Conservation (phyloP, 2,113 vertebrate species). For the Halcyon malimbica region DNA sequence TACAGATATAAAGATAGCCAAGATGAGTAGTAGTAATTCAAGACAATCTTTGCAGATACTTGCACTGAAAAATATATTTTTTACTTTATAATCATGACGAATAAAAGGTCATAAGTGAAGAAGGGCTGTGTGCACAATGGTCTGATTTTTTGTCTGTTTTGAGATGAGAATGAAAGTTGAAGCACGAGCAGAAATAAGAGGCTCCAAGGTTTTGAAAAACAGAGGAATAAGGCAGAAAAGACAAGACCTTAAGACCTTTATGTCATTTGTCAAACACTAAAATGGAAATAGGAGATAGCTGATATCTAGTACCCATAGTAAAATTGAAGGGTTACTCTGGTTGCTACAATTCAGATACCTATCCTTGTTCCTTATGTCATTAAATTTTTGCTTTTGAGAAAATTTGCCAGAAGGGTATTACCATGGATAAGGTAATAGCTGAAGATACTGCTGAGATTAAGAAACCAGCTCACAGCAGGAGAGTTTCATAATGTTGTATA, state of each 20-base stretch:
- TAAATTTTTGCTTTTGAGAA: constrained; percentile 40
- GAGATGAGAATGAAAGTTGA: background rate
- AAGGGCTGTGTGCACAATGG: background rate
- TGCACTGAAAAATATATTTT: background rate
- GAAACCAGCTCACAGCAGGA: constrained; percentile 7
- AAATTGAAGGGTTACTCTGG: constrained; percentile 24
- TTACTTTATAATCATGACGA: background rate
- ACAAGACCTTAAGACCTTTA: background rate
- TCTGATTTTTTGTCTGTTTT: background rate
- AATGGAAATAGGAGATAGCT: constrained; percentile 19
- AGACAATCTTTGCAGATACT: background rate
- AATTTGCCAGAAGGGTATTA: constrained; percentile 3
- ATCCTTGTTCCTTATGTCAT: background rate
- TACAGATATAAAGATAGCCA: background rate
- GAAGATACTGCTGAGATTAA: constrained; percentile 42
- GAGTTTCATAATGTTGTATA: background rate
- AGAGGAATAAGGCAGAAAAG: background rate
- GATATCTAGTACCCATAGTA: background rate
- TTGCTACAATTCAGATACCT: constrained; percentile 12
- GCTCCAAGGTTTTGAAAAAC: background rate
- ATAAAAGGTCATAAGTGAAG: background rate
- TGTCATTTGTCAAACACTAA: background rate
- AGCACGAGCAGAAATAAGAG: background rate
- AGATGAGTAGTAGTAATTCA: background rate
- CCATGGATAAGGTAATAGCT: constrained; percentile 3